Evolutionary conservation across 2,888 invertebrate species (phyloP), one percentile per base, ranked within the genome.

Genomic region (Tetrapedia diversipes): DNA sequence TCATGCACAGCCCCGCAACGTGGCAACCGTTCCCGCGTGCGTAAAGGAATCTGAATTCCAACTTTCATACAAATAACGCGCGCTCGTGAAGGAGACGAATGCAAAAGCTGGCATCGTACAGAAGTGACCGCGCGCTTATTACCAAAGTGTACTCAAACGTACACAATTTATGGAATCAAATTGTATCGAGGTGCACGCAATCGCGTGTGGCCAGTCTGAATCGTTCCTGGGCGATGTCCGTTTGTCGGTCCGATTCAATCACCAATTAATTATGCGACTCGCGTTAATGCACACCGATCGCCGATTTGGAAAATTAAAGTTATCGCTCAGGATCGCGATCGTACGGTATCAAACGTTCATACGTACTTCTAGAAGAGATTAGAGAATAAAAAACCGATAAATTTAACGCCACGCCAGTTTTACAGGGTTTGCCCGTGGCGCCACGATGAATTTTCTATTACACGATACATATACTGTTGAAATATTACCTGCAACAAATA

Each of bases 21-120:
- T 43, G 41, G 47, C 54, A 69, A 69, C 49, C 51, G 57, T 70
- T 70, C 64, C 66, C 66, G 53, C 65, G 22, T 65, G 65, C 66
- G 53, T 51, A 39, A 34, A 49, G 24, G 47, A 66, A 70, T 66
- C 63, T 76, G 75, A 70, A 70, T 70, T 70, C 70, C 70, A 51
- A 43, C 69, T 66, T 77, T 66, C 60, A 69, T 57, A 66, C 54
- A 72, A 77, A 72, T 66, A 66, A 64, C 66, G 63, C 19, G 64
- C 16, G 60, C 27, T 51, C 59, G 72, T 77, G 72, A 77, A 73
- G 77, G 64, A 68, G 72, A 69, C 54, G 59, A 79, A 72, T 61
- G 51, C 54, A 41, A 51, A 39, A 22, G 64, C 65, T n/a, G n/a
- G 56, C 41, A 47, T 37, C 24, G 39, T 22, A 34, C 34, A 54